These are phyloP conservation scores for Polia nebulosa DNA, from an alignment of 2,888 invertebrate species.

Conservation along the genomic window DNA sequence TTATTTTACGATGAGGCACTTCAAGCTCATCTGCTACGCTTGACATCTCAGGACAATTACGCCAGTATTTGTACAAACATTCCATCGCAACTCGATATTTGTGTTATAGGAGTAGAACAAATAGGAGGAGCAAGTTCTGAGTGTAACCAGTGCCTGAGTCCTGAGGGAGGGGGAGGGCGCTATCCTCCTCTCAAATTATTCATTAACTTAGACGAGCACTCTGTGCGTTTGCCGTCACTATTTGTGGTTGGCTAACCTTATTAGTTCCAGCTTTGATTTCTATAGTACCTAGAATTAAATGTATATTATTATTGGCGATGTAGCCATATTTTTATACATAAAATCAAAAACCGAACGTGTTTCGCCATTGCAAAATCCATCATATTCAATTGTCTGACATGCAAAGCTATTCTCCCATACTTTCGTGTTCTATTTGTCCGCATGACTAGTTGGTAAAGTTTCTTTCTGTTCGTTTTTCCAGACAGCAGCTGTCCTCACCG, in stretches of 20 bases:
- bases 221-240: constrained; percentile 68
- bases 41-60: constrained; percentile 26
- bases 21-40: background rate
- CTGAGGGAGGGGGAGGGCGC: constrained; percentile 50
- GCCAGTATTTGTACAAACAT: constrained; percentile 27
- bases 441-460: constrained; percentile 47
- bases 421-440: constrained; percentile 25
- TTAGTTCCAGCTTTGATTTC: constrained; percentile 57
- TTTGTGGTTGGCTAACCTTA: constrained; percentile 69
- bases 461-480: constrained; percentile 73
- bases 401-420: constrained; percentile 4
- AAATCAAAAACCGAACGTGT: too few relatives aligned
- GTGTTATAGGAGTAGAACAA: constrained; percentile 57
- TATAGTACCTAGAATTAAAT: background rate
- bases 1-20: too few relatives aligned
- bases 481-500: constrained; percentile 78
- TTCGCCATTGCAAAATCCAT: background rate
- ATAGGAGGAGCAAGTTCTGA: constrained; percentile 52
- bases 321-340: background rate
- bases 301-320: background rate
- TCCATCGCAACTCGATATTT: constrained; percentile 56
- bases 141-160: constrained; percentile 64
- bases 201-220: constrained; percentile 72
- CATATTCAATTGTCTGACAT: background rate
- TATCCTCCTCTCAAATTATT: constrained; percentile 70